These are phyloP conservation scores for Scomber japonicus DNA, from an alignment of 2,113 vertebrate genomes.

Conservation along the genomic window DNA sequence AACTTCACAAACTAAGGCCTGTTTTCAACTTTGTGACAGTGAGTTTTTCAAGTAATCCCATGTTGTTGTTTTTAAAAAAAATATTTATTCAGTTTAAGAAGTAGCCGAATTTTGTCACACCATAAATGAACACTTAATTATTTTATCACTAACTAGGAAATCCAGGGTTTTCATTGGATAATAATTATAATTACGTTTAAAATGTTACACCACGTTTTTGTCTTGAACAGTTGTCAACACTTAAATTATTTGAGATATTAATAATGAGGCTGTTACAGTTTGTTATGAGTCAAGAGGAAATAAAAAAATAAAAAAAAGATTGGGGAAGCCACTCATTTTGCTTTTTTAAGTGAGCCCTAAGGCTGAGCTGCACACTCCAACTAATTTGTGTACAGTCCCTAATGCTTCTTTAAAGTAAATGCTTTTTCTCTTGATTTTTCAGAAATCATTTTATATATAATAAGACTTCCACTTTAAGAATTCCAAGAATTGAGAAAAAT, in stretches of 20 bases:
- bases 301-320: neutral
- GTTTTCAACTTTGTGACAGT: no score
- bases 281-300: neutral
- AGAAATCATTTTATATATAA: slow-evolving; percentile 5
- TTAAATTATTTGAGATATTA: neutral
- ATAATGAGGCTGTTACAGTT: no score
- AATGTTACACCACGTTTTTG: no score
- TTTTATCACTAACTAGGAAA: no score
- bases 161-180: no score
- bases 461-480: slow-evolving; percentile 13
- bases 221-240: neutral
- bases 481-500: neutral
- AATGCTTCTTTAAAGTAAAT: slow-evolving; percentile 3
- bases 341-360: neutral
- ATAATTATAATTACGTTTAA: no score
- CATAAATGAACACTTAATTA: no score
- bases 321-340: neutral
- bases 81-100: no score
- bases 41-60: no score
- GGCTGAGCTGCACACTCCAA: neutral
- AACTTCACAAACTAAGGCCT: no score
- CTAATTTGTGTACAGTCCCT: neutral
- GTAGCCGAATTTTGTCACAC: no score
- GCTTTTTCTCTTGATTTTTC: slow-evolving; percentile 23
- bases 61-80: no score